phyloP scores from a whole-genome alignment of 2,888 invertebrate species.

The Tubulanus polymorphus region DNA sequence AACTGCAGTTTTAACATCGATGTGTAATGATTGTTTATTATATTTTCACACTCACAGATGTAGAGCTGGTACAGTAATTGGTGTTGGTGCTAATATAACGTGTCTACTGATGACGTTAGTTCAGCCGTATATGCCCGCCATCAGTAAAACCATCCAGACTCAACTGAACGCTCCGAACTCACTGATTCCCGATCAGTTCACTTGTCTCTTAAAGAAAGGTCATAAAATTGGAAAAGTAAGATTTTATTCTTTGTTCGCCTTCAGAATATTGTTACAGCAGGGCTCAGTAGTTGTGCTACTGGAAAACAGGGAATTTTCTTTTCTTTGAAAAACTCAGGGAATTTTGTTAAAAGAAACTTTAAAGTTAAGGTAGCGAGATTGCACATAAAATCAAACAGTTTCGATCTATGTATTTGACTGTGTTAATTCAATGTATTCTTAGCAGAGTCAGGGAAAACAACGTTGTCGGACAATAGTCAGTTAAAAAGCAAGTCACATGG shows the following conservation, averaged over 20 bases:
- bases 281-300: not conserved
- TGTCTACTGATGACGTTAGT: constrained; percentile 76
- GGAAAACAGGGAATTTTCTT: too few species aligned
- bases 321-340: too few species aligned
- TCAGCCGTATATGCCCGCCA: constrained; percentile 87
- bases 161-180: constrained; percentile 67
- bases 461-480: too few species aligned
- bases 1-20: too few species aligned
- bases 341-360: not conserved
- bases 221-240: constrained; percentile 74
- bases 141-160: constrained; percentile 64
- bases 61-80: constrained; percentile 80
- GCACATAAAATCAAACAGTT: too few species aligned
- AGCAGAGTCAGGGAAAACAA: not conserved
- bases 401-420: too few species aligned
- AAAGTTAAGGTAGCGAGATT: not conserved
- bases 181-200: constrained; percentile 43
- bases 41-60: constrained; percentile 37
- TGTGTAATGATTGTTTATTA: too few species aligned
- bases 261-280: not conserved
- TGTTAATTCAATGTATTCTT: too few species aligned
- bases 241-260: too few species aligned
- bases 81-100: constrained; percentile 75
- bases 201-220: constrained; percentile 66
- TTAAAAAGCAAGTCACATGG: too few species aligned